A percentile compares a stretch with the other conserved stretches of the same genome.
These are phyloP conservation scores for Numenius phaeopus DNA, from an alignment of 2,797 vertebrate species.

Conservation along the genomic window DNA sequence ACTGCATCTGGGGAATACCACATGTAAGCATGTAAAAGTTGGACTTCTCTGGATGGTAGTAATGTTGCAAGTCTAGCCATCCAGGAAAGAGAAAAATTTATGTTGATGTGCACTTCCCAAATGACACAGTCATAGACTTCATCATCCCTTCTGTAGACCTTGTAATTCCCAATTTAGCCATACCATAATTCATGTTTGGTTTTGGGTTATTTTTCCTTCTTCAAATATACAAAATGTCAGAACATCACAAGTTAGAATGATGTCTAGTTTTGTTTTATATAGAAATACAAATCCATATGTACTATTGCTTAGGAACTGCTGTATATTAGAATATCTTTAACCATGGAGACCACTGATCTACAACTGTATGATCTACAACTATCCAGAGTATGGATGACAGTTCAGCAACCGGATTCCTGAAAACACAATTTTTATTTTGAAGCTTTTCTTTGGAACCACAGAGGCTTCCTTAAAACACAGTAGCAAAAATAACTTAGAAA, in stretches of 20 bases:
- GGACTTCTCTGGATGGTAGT: conserved; percentile 3
- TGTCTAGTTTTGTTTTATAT: background rate
- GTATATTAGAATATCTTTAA: background rate
- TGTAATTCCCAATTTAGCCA: background rate
- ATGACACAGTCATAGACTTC: background rate
- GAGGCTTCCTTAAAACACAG: background rate
- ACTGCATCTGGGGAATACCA: conserved; percentile 64
- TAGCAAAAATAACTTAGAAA: background rate
- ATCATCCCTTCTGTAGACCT: background rate
- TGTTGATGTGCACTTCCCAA: background rate
- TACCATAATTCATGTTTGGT: background rate
- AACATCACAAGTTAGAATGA: background rate
- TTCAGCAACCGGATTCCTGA: background rate
- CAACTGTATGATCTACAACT: background rate
- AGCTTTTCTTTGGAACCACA: background rate
- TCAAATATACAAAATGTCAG: background rate
- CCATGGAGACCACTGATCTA: background rate
- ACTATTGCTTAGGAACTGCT: background rate
- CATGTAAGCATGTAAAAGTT: conserved; percentile 7
- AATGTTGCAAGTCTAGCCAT: background rate
- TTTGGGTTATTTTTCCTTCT: background rate
- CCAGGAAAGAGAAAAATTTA: conserved; percentile 1
- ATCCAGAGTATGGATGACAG: background rate
- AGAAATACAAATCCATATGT: background rate
- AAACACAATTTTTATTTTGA: background rate